Evolutionary conservation across 2,113 vertebrate species (phyloP), one percentile per base, ranked within the genome.

Genomic region (Agapornis roseicollis): DNA sequence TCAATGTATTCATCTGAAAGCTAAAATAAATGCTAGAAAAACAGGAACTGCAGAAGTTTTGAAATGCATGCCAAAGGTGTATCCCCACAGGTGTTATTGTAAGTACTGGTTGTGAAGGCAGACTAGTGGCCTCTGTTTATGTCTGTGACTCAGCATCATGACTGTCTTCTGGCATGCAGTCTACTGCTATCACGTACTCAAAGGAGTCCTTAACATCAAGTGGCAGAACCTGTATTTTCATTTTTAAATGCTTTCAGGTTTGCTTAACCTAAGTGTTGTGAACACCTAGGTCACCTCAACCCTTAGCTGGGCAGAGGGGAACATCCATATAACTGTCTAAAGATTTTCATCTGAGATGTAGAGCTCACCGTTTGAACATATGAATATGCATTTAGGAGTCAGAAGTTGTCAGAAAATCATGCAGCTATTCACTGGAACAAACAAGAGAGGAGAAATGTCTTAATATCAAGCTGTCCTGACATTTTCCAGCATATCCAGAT

Each of bases 391-490:
- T 52, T 37, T 52, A 23, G 35, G 42, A 89, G 72, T 11, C 69
- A 81, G 83, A 58, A 92, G 84, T 80, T 91, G 92, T 88, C 94
- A 93, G 70, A 84, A 93, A 87, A 87, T 72, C 89, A 56, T 11
- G 37, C 84, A 76, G 73, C 70, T 61, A 71, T 81, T 89, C 89
- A 84, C 61, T 63, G 58, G 90, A 83, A 93, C 89, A 89, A 90
- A 70, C 58, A 84, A 49, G 69, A 58, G 37, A 88, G 35, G 55
- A 93, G 72, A 89, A 93, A 86, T 65, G 42, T 94, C 95, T 94
- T 96, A 92, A 95, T 96, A 95, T 37, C 70, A 72, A 89, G 58
- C 60, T 87, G 65, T 28, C 81, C 86, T 94, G 95, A 90, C 90
- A 95, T 88, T 95, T 93, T 83, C 77, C 65, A 71, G 64, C 80